phyloP scores from a whole-genome alignment of 1,140 invertebrate genomes.

The Solen grandis region DNA sequence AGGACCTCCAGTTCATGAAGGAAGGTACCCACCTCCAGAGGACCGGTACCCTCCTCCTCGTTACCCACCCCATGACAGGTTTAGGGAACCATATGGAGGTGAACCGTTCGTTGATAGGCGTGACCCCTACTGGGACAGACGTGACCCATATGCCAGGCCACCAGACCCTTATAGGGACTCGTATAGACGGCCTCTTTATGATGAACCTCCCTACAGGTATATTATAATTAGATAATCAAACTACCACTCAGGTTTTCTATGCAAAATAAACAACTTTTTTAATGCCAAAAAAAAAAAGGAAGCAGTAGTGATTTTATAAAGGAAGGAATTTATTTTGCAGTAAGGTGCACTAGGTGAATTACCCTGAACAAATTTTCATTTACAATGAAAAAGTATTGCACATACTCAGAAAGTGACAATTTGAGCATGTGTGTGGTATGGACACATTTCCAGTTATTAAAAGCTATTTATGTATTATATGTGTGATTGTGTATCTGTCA shows the following conservation, averaged over 20 bases:
- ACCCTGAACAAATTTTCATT: neutral
- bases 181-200: slow-evolving; percentile 48
- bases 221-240: neutral
- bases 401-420: neutral
- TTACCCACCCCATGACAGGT: slow-evolving; percentile 5
- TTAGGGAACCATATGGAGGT: neutral
- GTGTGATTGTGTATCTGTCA: neutral
- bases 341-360: slow-evolving; percentile 18
- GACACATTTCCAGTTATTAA: no score
- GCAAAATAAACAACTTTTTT: neutral
- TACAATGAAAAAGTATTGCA: neutral
- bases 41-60: slow-evolving; percentile 30
- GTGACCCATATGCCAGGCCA: slow-evolving; percentile 56
- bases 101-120: slow-evolving; percentile 39
- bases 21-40: neutral
- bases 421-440: neutral
- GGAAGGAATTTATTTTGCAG: neutral
- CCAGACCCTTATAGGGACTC: slow-evolving; percentile 51
- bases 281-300: neutral
- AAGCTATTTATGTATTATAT: neutral
- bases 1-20: neutral
- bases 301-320: neutral
- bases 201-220: slow-evolving; percentile 61
- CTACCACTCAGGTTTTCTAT: neutral
- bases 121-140: slow-evolving; percentile 53